Conservation (phyloP, 2,888 invertebrate species). For the Adineta ricciae region DNA sequence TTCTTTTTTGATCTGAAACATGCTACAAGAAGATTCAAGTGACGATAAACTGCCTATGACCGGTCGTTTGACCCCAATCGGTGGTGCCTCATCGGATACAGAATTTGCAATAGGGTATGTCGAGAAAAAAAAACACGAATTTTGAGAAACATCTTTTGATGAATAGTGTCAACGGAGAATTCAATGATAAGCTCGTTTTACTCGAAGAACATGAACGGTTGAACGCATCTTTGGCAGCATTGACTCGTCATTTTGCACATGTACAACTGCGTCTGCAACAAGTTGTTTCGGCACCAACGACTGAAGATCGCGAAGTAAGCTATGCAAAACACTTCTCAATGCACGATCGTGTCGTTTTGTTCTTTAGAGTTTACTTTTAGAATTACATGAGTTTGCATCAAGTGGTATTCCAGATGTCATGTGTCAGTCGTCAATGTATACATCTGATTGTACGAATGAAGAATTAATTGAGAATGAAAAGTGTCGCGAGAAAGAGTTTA, state of each 20-base stretch:
- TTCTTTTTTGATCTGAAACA: constrained; percentile 4
- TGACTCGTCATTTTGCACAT: constrained; percentile 96
- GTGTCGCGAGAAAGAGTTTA: constrained; percentile 67
- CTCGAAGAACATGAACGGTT: constrained; percentile 71
- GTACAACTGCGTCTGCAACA: constrained; percentile 57
- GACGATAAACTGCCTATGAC: not conserved
- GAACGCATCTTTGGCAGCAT: constrained; percentile 81
- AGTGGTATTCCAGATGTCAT: constrained; percentile 65
- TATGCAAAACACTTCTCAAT: not conserved
- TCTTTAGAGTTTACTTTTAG: constrained; percentile 64
- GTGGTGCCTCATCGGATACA: not conserved
- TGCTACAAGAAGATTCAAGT: constrained; percentile 1
- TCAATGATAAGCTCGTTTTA: not conserved
- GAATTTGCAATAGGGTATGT: not conserved
- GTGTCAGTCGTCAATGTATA: not conserved
- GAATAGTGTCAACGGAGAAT: not conserved
- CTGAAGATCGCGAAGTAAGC: constrained; percentile 22
- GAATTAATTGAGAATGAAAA: constrained; percentile 58
- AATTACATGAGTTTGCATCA: constrained; percentile 92
- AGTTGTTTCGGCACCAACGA: constrained; percentile 48
- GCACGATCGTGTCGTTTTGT: too few relatives aligned
- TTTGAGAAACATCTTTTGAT: not conserved
- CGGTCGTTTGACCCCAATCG: not conserved
- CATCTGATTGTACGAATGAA: constrained; percentile 42
- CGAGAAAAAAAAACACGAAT: not conserved